Evolutionary conservation across 2,797 vertebrate genomes (phyloP), one percentile per base, ranked within the genome.

Genomic region (Trachops cirrhosus): DNA sequence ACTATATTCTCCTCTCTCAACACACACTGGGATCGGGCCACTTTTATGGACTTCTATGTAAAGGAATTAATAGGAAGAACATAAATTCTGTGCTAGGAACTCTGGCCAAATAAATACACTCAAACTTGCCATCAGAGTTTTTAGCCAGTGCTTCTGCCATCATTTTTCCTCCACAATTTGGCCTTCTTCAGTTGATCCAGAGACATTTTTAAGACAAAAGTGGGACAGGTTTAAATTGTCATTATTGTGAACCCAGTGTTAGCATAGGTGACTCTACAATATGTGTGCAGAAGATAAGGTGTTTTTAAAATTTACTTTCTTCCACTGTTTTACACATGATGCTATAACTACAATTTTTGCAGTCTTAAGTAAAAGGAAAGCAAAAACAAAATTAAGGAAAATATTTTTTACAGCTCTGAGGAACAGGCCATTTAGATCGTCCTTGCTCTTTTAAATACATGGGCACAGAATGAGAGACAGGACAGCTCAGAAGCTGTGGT

Each of bases 121-220:
- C 80, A 96, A 97, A 83, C 77, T 92, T 95, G 87, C 71, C 78
- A 39, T 89, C 93, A 62, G 54, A 85, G 94, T 89, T 97, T 90
- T 95, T 77, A 48, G 54, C 32, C 57, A 71, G 16, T 83, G 57
- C 67, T 75, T 89, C 21, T 86, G 37, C 44, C 57, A 73, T 94
- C 92, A 79, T 95, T 96, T 92, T 95, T 94, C 86, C 95, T 91
- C 64, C 29, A 92, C 75, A 97, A 75, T 97, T 96, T 73, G 57
- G 78, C 95, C 89, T 96, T 97, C 95, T 97, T 97, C 93, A 96
- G 92, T 93, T 87, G 97, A 98, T 95, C 88, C 97, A 97, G 97
- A 97, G 94, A 96, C 90, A 18, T 50, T 97, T 97, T 97, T 94
- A 93, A 95, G 91, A 89, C 96, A 97, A 97, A 80, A 97, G 80